Conservation (phyloP, 2,888 invertebrate genomes). For the Lasius platythorax region DNA sequence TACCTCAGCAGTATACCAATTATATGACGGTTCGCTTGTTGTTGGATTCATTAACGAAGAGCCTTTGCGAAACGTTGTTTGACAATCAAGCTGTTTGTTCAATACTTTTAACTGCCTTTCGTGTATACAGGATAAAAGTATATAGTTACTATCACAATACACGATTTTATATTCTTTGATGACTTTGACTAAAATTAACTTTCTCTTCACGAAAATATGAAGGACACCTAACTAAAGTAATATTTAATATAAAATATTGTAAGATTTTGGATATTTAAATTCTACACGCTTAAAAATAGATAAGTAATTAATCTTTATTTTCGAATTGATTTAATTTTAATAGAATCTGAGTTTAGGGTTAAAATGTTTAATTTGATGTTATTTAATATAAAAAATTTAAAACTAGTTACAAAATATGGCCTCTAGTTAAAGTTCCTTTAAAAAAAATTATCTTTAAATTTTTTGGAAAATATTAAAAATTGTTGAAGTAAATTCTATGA, state of each 20-base stretch:
- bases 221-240: not conserved
- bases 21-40: slow-evolving; percentile 23
- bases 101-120: not conserved
- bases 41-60: slow-evolving; percentile 40
- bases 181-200: not conserved
- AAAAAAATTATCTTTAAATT: not conserved
- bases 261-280: not conserved
- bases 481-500: not conserved
- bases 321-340: not conserved
- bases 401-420: not conserved
- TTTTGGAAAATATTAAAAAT: not conserved
- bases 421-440: not conserved
- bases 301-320: not conserved
- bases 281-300: not conserved
- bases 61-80: slow-evolving; percentile 20
- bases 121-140: not conserved
- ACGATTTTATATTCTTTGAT: not conserved
- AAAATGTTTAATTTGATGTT: not conserved
- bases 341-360: not conserved
- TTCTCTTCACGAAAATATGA: not conserved
- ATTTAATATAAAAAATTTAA: not conserved
- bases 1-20: slow-evolving; percentile 23
- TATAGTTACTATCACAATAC: not conserved
- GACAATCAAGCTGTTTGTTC: slow-evolving; percentile 34
- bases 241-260: not conserved